Evolutionary conservation across 2,113 vertebrate species (phyloP).

Genomic region (Mesoclemmys tuberculata): DNA sequence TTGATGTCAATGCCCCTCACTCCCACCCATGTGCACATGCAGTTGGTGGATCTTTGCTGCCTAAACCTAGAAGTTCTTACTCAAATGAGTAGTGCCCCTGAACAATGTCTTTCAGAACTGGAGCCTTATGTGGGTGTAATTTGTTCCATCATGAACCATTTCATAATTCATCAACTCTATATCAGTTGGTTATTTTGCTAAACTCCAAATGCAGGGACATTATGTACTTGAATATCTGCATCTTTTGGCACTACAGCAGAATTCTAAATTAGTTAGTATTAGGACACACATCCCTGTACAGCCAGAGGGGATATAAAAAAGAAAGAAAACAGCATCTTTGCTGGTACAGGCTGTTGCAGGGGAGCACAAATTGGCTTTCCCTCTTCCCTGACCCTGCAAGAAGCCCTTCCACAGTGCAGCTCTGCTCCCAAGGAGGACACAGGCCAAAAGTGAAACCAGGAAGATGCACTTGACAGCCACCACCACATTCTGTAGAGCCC

Average conservation of each 20-base stretch:
- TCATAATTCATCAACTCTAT: neutral
- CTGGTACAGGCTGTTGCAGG: neutral
- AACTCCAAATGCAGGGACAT: neutral
- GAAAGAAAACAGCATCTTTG: neutral
- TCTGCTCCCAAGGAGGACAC: neutral
- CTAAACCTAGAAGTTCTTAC: neutral
- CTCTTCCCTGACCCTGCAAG: neutral
- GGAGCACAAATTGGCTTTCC: neutral
- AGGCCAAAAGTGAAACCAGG: neutral
- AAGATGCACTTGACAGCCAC: neutral
- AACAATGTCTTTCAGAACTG: neutral
- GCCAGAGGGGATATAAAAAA: neutral
- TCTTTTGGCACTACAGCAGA: neutral
- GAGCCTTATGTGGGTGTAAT: neutral
- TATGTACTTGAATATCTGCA: neutral
- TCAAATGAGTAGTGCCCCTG: neutral
- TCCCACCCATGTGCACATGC: neutral
- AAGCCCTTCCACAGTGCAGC: neutral
- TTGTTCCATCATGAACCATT: neutral
- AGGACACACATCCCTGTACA: neutral
- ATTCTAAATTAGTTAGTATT: neutral
- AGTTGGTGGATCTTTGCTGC: neutral
- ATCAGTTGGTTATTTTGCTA: neutral
- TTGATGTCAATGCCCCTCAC: neutral
- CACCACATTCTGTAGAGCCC: neutral